Evolutionary conservation across 2,113 vertebrate species (phyloP), one percentile per base, ranked within the genome.

Genomic region (Opisthocomus hoazin): DNA sequence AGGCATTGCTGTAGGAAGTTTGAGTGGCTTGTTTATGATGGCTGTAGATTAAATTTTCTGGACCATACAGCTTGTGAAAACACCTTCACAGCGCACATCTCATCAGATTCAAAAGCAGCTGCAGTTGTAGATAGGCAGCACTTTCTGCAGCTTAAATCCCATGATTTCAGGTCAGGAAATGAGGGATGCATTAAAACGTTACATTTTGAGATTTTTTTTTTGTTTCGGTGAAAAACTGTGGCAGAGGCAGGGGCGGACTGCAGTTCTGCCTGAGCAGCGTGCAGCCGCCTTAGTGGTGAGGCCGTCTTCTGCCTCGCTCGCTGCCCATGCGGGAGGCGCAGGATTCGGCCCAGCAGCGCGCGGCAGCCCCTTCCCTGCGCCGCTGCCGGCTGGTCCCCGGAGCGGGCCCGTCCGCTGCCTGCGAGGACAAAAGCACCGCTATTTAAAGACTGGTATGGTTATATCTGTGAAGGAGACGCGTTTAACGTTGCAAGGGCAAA

Each of bases 271-370:
- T 74, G n/a, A 74, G 46, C 56, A 66, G 23, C 53, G 20, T 16
- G 11, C 10, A 71, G 23, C 51, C 76, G 1, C 27, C 21, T 39
- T 22, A 68, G 41, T 32, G 43, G 54, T 32, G 24, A 74, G 34
- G 39, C n/a, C 9, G 0, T 53, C 1, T 12, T 45, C 60, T 84
- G 27, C 48, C 77, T 58, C 0, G 0, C 24, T 92, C 15, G 2
- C 22, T 63, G 2, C 29, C 30, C 1, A 0, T 21, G 5, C 2
- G 5, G 0, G 41, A 37, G 63, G 18, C 6, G 56, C 34, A 46
- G 14, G 5, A 3, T 26, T 36, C 6, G 21, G 32, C 81, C n/a
- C 56, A 18, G 0, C 1, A 36, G 54, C 6, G 6, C 26, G 2
- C 16, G 15, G 1, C 8, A 15, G 6, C 37, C 12, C 22, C 36